Evolutionary conservation across 1,140 invertebrate species (phyloP).

Genomic region (Trialeurodes vaporariorum): DNA sequence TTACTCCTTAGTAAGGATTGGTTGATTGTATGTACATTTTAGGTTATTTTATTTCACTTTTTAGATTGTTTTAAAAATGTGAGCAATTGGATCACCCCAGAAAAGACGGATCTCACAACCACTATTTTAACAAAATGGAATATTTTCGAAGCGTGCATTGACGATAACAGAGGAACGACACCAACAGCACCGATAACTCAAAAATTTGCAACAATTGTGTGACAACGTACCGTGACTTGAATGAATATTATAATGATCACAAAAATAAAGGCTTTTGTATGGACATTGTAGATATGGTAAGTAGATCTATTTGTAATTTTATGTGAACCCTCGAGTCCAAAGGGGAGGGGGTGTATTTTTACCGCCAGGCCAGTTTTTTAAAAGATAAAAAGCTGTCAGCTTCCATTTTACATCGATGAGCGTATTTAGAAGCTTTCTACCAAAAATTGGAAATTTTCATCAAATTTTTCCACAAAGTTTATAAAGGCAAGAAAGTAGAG

Average conservation of each 20-base stretch:
- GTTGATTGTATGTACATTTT: too few relatives aligned
- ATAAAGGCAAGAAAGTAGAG: too few relatives aligned
- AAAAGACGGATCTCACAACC: conserved; percentile 15
- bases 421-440: too few relatives aligned
- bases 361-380: too few relatives aligned
- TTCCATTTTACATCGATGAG: too few relatives aligned
- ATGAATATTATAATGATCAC: conserved; percentile 17
- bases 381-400: too few relatives aligned
- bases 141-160: conserved; percentile 15
- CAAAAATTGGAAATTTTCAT: too few relatives aligned
- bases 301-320: too few relatives aligned
- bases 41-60: conserved; percentile 13
- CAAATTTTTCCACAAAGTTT: too few relatives aligned
- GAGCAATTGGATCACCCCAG: conserved; percentile 5
- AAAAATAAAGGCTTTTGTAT: conserved; percentile 21
- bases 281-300: conserved; percentile 22
- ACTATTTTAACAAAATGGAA: conserved; percentile 13
- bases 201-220: conserved; percentile 18
- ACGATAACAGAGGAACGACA: not conserved
- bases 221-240: conserved; percentile 18
- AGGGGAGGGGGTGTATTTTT: too few relatives aligned
- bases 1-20: too few relatives aligned
- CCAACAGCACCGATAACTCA: conserved; percentile 9
- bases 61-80: conserved; percentile 16
- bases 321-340: too few relatives aligned